These are phyloP conservation scores for Drosophila paulistorum DNA, from an alignment of 1,140 invertebrate species.

Conservation along the genomic window DNA sequence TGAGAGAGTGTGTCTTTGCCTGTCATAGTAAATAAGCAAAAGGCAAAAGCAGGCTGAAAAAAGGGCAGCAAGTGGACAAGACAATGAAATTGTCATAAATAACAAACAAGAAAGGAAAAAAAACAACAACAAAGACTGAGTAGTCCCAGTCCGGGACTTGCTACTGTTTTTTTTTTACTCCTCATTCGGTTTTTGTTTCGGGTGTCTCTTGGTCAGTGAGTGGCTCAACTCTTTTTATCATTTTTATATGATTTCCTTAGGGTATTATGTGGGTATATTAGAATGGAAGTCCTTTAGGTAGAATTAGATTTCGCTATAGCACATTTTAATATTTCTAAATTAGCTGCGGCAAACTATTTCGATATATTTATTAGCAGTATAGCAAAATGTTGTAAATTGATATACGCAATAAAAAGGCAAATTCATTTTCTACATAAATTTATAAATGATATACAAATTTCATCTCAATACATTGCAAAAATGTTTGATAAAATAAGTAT, in stretches of 20 bases:
- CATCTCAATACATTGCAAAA: too few species aligned
- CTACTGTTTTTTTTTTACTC: slow-evolving; percentile 7
- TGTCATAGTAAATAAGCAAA: slow-evolving; percentile 65
- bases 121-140: slow-evolving; percentile 50
- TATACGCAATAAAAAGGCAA: too few species aligned
- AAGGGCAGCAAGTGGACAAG: slow-evolving; percentile 76
- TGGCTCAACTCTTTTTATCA: slow-evolving; percentile 76
- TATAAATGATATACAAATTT: too few species aligned
- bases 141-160: slow-evolving; percentile 59
- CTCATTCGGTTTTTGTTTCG: slow-evolving; percentile 15
- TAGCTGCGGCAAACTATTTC: too few species aligned
- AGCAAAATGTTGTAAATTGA: too few species aligned
- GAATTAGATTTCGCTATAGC: too few species aligned
- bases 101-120: slow-evolving; percentile 58
- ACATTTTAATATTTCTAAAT: too few species aligned
- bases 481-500: too few species aligned
- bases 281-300: slow-evolving; percentile 26
- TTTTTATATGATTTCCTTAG: slow-evolving; percentile 58
- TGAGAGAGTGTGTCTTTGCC: slow-evolving; percentile 6
- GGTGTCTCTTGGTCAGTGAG: slow-evolving; percentile 65
- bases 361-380: too few species aligned
- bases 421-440: too few species aligned
- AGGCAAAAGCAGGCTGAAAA: slow-evolving; percentile 69
- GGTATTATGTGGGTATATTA: slow-evolving; percentile 70
- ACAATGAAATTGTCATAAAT: slow-evolving; percentile 81